phyloP scores from a whole-genome alignment of 1,140 invertebrate species.

The Myzus persicae region DNA sequence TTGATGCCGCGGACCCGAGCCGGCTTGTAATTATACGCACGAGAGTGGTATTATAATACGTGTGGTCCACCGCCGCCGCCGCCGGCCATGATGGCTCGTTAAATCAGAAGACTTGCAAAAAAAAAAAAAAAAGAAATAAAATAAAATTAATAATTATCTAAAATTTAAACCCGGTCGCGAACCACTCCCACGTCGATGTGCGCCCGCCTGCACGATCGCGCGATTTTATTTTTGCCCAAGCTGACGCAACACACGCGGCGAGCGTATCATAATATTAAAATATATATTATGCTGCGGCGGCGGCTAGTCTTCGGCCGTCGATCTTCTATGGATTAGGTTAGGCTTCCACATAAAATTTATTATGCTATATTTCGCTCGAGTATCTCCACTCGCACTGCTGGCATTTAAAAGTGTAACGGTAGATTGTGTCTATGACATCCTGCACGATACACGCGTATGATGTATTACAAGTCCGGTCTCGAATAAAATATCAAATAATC shows the following conservation, averaged over 20 bases:
- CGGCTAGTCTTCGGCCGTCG: too few relatives aligned
- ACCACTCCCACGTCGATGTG: constrained; percentile 32
- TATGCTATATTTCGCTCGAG: too few relatives aligned
- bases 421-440: background rate
- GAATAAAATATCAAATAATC: background rate
- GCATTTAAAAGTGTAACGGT: background rate
- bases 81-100: background rate
- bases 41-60: background rate
- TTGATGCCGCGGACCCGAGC: background rate
- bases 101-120: background rate
- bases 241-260: background rate
- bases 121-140: background rate
- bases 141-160: background rate
- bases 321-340: too few relatives aligned
- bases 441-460: background rate
- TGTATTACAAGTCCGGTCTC: background rate
- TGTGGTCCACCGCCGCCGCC: constrained; percentile 9
- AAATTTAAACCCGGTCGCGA: constrained; percentile 42
- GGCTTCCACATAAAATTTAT: too few relatives aligned
- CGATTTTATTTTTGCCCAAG: constrained; percentile 6
- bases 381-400: background rate
- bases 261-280: background rate
- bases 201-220: background rate
- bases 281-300: background rate
- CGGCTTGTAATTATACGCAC: constrained; percentile 24